These are phyloP conservation scores for Heliocidaris tuberculata DNA, from an alignment of 35 echinoderm and acorn worm genomes.

Conservation along the genomic window DNA sequence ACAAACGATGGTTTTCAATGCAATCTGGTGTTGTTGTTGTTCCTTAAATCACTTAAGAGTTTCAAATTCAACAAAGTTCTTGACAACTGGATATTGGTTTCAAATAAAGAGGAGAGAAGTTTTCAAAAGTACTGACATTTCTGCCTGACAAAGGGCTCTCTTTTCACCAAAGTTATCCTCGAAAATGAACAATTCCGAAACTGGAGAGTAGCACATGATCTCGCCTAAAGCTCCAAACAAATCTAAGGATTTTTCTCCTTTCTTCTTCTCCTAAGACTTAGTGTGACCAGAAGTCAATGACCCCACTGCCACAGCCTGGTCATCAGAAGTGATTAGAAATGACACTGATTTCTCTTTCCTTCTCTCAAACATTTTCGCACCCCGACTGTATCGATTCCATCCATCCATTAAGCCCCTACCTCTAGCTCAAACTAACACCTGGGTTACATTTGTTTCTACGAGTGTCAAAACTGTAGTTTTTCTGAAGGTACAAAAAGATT, in stretches of 20 bases:
- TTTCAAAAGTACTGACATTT: neutral
- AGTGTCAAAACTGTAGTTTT: constrained; percentile 20
- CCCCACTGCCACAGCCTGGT: neutral
- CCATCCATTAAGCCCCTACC: neutral
- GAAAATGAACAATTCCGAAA: neutral
- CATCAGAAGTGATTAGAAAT: constrained; percentile 29
- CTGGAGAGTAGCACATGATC: constrained; percentile 15
- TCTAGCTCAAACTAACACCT: neutral
- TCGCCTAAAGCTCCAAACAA: neutral
- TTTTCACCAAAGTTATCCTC: constrained; percentile 2
- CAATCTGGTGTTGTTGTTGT: too few species aligned
- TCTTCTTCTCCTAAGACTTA: neutral
- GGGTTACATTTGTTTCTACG: constrained; percentile 23
- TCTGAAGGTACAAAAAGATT: neutral
- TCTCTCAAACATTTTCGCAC: neutral
- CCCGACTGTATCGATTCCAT: constrained; percentile 23
- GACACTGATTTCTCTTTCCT: neutral
- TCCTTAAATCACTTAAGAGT: too few species aligned
- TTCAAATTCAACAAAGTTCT: neutral
- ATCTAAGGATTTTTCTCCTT: constrained; percentile 7
- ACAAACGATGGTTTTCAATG: too few species aligned
- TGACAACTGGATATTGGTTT: neutral
- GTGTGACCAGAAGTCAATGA: neutral
- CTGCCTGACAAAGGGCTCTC: neutral
- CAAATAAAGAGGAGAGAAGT: neutral